Evolutionary conservation across 2,113 vertebrate genomes (phyloP), one percentile per base, ranked within the genome.

Genomic region (Poicephalus gulielmi): DNA sequence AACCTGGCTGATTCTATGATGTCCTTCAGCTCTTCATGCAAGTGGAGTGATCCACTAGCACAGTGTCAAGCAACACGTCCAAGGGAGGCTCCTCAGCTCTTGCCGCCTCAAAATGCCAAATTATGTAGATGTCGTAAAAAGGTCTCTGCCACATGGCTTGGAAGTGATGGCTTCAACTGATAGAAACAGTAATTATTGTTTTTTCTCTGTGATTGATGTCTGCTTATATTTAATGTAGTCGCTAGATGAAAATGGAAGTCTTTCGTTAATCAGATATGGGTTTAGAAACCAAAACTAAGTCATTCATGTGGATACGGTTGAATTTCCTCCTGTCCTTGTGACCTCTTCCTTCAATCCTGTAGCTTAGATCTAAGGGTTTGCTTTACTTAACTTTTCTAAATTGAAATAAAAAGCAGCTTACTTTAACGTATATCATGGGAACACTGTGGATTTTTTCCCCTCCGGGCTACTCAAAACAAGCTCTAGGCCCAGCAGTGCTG

Each of bases 401-500:
- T 8, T 47, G 87, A 94, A 96, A 93, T 86, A 70, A 95, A 91
- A 90, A 93, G 79, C 75, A 93, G 96, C 90, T 95, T 92, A 84
- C 57, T 94, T 86, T 39, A 78, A 83, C 11, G 6, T 88, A 52
- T 55, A 73, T 92, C 85, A 75, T 49, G 93, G 93, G 92, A 95
- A 52, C 41, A 0, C 60, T 81, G 83, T 27, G 92, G 79, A 79
- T 90, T 93, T 88, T 75, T 35, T 25, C 60, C 88, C 44, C 88
- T 88, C 80, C 0, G 3, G 85, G 90, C 88, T 68, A 86, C 80
- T 85, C 91, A 10, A 92, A 95, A 88, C 82, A 74, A 93, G 79
- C 90, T 94, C 47, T 83, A 37, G 82, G 91, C 93, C 79, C 80
- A 88, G 83, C 79, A 81, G 69, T 24, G 43, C 92, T 53, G 71